These are phyloP conservation scores for Brenthis daphne DNA, from an alignment of 2,888 invertebrate genomes.

Conservation along the genomic window DNA sequence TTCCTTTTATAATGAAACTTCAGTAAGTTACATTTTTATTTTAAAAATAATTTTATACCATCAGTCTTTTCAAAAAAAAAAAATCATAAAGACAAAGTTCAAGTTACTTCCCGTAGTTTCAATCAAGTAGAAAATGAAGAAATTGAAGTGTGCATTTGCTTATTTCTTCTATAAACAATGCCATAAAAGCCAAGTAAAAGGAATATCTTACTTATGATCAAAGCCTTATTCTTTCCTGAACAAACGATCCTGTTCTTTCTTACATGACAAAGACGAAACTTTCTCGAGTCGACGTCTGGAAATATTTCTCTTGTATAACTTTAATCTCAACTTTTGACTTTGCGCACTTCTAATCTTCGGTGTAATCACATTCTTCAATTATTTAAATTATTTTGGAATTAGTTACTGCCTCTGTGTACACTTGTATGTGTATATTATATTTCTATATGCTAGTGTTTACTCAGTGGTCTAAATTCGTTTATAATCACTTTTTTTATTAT, in stretches of 20 bases:
- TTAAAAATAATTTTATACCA: no score
- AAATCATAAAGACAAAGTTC: background rate
- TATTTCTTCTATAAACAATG: conserved; percentile 29
- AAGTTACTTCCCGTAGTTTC: background rate
- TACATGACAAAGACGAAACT: conserved; percentile 76
- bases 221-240: conserved; percentile 55
- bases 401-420: background rate
- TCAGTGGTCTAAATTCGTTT: no score
- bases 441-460: no score
- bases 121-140: conserved; percentile 6
- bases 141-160: conserved; percentile 15
- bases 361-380: conserved; percentile 27
- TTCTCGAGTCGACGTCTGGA: conserved; percentile 62
- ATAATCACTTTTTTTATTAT: no score
- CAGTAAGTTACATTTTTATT: conserved; percentile 8
- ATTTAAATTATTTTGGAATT: conserved; percentile 13
- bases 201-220: conserved; percentile 37
- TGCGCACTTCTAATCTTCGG: conserved; percentile 30
- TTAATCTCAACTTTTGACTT: conserved; percentile 44
- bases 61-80: no score
- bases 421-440: background rate
- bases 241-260: conserved; percentile 71
- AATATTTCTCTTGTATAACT: conserved; percentile 63
- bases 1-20: conserved; percentile 7
- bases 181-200: conserved; percentile 32